These are phyloP conservation scores for Cheilosia soror DNA, from an alignment of 2,888 invertebrate genomes.

Conservation along the genomic window DNA sequence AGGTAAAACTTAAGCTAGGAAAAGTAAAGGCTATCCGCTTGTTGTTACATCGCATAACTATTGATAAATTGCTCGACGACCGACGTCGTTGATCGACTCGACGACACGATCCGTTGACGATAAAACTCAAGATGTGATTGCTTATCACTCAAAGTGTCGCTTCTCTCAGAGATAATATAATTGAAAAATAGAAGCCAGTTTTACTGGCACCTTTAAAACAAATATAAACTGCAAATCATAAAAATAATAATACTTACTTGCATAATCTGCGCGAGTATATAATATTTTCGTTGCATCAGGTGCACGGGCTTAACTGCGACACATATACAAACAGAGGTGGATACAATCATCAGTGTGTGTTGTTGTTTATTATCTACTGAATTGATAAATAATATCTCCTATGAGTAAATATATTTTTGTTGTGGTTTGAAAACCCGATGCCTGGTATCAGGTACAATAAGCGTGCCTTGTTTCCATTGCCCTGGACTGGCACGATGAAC, in stretches of 20 bases:
- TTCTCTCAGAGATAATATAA: conserved; percentile 33
- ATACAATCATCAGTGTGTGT: too few relatives aligned
- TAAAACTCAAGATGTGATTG: conserved; percentile 46
- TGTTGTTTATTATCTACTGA: too few relatives aligned
- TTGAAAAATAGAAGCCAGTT: conserved; percentile 23
- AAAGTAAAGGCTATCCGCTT: conserved; percentile 21
- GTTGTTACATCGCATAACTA: conserved; percentile 1
- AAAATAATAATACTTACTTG: conserved; percentile 8
- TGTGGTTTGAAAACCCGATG: too few relatives aligned
- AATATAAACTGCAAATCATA: conserved; percentile 9
- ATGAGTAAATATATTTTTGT: too few relatives aligned
- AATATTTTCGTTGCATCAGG: conserved; percentile 29
- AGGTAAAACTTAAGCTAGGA: too few relatives aligned
- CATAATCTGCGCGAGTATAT: conserved; percentile 12
- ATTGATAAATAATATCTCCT: too few relatives aligned
- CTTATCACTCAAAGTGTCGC: conserved; percentile 51
- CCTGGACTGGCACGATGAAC: too few relatives aligned
- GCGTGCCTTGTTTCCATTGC: too few relatives aligned
- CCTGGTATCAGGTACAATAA: too few relatives aligned
- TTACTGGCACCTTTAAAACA: conserved; percentile 7
- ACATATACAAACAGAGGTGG: too few relatives aligned
- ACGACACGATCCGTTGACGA: conserved; percentile 12
- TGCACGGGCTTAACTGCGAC: background rate
- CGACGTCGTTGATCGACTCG: background rate
- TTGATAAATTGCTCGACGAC: conserved; percentile 19